These are phyloP conservation scores for Xyliphius kryptos DNA, from an alignment of 2,113 vertebrate species.

Conservation along the genomic window DNA sequence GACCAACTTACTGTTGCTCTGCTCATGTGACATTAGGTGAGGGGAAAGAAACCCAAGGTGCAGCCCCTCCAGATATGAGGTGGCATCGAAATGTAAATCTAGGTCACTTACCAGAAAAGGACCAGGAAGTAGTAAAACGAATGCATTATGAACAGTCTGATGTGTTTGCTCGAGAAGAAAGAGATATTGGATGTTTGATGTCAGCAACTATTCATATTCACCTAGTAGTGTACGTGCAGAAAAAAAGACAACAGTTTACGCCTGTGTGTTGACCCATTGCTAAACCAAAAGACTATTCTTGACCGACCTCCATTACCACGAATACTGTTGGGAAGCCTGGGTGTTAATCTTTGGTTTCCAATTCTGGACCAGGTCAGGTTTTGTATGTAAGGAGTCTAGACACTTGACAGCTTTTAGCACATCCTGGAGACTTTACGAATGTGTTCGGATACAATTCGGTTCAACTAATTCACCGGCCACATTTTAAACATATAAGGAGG, in stretches of 20 bases:
- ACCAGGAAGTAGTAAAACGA: not conserved
- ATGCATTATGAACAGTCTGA: conserved; percentile 26
- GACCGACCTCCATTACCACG: not conserved
- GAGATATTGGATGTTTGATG: not conserved
- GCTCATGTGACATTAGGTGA: no score
- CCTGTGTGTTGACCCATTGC: no score
- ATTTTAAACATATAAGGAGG: not conserved
- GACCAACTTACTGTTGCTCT: no score
- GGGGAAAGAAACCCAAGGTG: no score
- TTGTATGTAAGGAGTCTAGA: not conserved
- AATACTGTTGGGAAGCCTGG: not conserved
- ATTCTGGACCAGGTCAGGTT: not conserved
- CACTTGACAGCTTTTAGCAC: not conserved
- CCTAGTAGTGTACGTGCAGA: no score
- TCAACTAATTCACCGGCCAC: not conserved
- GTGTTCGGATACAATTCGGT: no score
- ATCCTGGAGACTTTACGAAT: not conserved
- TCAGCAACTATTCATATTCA: no score
- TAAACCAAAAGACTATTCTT: not conserved
- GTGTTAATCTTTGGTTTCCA: not conserved
- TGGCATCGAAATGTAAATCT: not conserved
- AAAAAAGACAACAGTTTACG: no score
- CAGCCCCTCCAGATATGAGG: no score
- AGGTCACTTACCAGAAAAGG: not conserved
- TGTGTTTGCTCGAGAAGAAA: not conserved